Evolutionary conservation across 2,113 vertebrate species (phyloP).

Genomic region (Tupaia tana): DNA sequence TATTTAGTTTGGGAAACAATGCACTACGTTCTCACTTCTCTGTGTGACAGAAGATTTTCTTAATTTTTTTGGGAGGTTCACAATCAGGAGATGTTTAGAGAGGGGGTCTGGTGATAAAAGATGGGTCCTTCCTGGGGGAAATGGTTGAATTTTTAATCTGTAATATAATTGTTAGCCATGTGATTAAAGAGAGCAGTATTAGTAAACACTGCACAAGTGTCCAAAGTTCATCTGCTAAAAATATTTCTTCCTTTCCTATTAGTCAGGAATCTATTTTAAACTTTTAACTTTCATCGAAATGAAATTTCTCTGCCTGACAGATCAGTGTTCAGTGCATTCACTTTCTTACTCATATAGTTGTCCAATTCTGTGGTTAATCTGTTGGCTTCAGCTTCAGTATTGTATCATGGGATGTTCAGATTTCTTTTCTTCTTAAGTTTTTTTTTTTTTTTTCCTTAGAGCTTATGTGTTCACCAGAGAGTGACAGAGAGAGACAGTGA

Average conservation of each 20-base stretch:
- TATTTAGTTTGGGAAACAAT: conserved; percentile 3
- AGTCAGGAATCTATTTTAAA: conserved; percentile 52
- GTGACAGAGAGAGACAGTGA: no score
- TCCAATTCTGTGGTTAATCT: not conserved
- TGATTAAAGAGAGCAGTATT: conserved; percentile 25
- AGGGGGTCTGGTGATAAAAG: not conserved
- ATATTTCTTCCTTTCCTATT: conserved; percentile 42
- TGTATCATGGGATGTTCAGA: not conserved
- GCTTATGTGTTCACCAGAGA: no score
- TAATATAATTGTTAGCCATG: not conserved
- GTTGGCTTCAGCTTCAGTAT: not conserved
- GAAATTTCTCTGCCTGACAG: not conserved
- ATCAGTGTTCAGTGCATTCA: not conserved
- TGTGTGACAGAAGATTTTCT: not conserved
- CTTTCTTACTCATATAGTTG: not conserved
- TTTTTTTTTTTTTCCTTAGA: no score
- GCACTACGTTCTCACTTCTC: not conserved
- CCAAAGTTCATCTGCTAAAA: conserved; percentile 33
- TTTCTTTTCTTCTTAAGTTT: not conserved
- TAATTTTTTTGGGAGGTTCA: not conserved
- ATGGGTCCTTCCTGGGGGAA: not conserved
- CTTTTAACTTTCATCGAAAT: conserved; percentile 22
- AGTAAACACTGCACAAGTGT: not conserved
- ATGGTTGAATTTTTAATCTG: not conserved
- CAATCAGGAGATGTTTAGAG: not conserved